Conservation (phyloP, 2,888 invertebrate species). For the Perdita meconis region DNA sequence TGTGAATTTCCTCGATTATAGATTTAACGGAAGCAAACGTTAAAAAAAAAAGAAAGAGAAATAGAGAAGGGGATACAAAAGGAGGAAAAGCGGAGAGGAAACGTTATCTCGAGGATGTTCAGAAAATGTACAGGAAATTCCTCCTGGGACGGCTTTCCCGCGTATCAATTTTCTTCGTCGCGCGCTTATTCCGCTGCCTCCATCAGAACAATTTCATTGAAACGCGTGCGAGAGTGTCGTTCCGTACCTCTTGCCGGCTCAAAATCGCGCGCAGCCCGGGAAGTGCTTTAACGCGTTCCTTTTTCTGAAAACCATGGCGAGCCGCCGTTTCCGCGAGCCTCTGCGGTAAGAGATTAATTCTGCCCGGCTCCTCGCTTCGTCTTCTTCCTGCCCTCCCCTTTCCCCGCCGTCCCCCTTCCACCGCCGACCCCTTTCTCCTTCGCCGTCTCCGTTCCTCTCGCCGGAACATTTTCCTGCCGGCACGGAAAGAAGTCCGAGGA, state of each 20-base stretch:
- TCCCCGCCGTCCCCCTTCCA: neutral
- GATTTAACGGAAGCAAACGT: no score
- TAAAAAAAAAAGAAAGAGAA: neutral
- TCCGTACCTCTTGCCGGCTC: conserved; percentile 39
- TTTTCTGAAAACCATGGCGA: conserved; percentile 45
- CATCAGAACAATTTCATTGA: conserved; percentile 57
- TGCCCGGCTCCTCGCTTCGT: conserved; percentile 29
- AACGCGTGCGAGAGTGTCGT: conserved; percentile 46
- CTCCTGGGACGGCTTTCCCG: conserved; percentile 58
- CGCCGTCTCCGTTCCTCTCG: conserved; percentile 19
- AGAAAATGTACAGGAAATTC: conserved; percentile 55
- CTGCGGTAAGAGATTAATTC: conserved; percentile 66
- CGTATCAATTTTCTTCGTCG: conserved; percentile 61
- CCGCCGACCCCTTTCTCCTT: neutral
- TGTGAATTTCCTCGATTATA: no score
- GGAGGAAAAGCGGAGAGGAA: neutral
- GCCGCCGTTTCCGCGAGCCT: conserved; percentile 54
- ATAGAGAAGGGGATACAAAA: conserved; percentile 4
- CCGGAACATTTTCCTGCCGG: conserved; percentile 47
- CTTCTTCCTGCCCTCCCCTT: conserved; percentile 16
- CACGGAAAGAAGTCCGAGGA: conserved; percentile 40
- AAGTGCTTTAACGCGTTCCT: conserved; percentile 60
- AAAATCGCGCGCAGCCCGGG: conserved; percentile 50
- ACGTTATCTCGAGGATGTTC: conserved; percentile 51
- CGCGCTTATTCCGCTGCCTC: conserved; percentile 52